A percentile compares a stretch with the other conserved stretches of the same genome.
phyloP scores from a whole-genome alignment of 2,888 invertebrate genomes.

The Mongoloraphidia duomilia region DNA sequence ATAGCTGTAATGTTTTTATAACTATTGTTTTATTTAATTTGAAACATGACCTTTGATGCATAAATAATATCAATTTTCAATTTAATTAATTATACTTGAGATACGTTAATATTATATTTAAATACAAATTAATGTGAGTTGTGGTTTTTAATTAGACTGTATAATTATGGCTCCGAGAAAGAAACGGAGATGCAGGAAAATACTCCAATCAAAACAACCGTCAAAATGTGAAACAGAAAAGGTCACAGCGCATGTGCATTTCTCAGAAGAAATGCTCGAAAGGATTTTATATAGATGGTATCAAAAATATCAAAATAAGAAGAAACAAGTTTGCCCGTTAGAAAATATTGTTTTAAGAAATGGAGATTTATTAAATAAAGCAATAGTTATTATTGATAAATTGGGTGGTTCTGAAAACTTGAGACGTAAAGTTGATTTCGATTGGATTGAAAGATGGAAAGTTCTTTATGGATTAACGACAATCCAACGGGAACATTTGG shows the following conservation, averaged over 20 bases:
- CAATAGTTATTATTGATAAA: conserved; percentile 3
- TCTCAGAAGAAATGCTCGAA: conserved; percentile 6
- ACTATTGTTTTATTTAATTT: no score
- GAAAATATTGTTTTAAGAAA: background rate
- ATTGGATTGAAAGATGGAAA: conserved; percentile 3
- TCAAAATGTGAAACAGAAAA: no score
- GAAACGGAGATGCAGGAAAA: background rate
- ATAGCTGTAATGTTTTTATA: no score
- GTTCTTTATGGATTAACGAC: conserved; percentile 1
- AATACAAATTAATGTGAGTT: background rate
- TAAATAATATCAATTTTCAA: no score
- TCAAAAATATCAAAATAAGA: conserved; percentile 4
- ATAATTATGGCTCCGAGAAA: background rate
- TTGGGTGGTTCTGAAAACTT: background rate
- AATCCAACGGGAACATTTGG: no score
- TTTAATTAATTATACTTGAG: background rate
- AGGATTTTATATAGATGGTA: conserved; percentile 5
- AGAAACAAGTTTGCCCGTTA: background rate
- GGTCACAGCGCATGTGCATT: background rate
- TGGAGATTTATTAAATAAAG: conserved; percentile 2
- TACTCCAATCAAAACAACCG: no score
- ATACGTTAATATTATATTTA: background rate
- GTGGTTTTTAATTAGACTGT: background rate
- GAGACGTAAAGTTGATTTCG: background rate
- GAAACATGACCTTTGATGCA: no score